phyloP scores from a whole-genome alignment of 2,888 invertebrate species.

The Conops quadrifasciatus region DNA sequence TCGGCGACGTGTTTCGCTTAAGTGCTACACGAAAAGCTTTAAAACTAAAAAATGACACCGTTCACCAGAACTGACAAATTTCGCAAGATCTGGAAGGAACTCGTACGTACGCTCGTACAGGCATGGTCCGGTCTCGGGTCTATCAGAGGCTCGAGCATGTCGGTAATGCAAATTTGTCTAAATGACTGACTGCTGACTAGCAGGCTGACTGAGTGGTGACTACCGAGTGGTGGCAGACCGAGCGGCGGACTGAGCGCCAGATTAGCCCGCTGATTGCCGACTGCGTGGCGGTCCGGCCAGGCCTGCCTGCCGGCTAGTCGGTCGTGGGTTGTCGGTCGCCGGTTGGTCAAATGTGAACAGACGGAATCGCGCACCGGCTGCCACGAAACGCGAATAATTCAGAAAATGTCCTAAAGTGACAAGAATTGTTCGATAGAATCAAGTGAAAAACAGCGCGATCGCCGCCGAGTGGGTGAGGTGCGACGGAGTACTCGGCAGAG shows the following conservation, averaged over 20 bases:
- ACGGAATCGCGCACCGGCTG: background rate
- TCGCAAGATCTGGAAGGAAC: background rate
- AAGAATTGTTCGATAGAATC: background rate
- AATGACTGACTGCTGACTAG: slow-evolving; percentile 15
- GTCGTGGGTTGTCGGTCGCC: no score
- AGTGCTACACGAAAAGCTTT: slow-evolving; percentile 1
- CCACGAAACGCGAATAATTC: slow-evolving; percentile 12
- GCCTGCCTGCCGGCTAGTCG: no score
- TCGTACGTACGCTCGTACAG: no score
- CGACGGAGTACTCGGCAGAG: background rate
- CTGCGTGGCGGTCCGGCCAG: no score
- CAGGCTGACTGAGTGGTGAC: background rate
- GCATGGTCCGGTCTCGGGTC: no score
- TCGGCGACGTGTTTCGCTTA: background rate
- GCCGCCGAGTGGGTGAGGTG: background rate
- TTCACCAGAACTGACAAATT: slow-evolving; percentile 12
- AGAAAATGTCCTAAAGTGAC: slow-evolving; percentile 15
- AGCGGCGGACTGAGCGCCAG: no score
- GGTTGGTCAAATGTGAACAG: no score
- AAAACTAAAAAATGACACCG: background rate
- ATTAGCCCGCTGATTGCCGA: no score
- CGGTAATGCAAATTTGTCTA: slow-evolving; percentile 16
- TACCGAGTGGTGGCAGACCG: background rate
- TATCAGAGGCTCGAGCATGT: background rate
- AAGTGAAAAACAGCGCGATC: background rate